A percentile compares a stretch with the other conserved stretches of the same genome.
Evolutionary conservation across 2,888 invertebrate species (phyloP).

Genomic region (Orthonevra nobilis): DNA sequence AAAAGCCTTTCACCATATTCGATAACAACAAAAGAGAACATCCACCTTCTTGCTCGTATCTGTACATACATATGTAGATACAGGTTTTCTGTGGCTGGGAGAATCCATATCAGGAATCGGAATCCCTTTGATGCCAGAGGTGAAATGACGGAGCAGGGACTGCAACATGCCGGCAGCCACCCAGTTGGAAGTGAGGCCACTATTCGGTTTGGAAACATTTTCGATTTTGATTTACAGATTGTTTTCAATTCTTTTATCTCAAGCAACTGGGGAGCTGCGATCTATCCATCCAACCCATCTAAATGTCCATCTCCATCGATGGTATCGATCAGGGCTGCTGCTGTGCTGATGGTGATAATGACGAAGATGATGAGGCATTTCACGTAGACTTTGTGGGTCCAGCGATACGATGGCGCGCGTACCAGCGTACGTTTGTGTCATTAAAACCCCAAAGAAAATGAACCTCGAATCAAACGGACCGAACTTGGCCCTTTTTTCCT

Average conservation of each 20-base stretch:
- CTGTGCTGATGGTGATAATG: conserved; percentile 31
- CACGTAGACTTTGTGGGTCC: conserved; percentile 26
- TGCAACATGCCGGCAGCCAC: conserved; percentile 26
- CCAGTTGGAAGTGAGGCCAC: conserved; percentile 51
- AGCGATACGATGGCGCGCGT: conserved; percentile 4
- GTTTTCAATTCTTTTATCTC: conserved; percentile 50
- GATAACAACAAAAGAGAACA: conserved; percentile 45
- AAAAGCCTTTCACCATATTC: conserved; percentile 58
- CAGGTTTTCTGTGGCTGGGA: conserved; percentile 51
- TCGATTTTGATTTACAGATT: conserved; percentile 53
- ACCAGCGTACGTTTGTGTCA: conserved; percentile 32
- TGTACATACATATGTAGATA: too few species aligned
- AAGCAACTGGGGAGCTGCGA: conserved; percentile 40
- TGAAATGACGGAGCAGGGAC: not conserved
- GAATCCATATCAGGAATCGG: conserved; percentile 50
- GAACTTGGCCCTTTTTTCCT: not conserved
- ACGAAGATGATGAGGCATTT: conserved; percentile 63
- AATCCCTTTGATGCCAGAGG: conserved; percentile 57
- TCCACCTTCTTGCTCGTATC: too few species aligned
- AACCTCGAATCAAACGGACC: conserved; percentile 43
- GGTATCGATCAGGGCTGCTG: conserved; percentile 26
- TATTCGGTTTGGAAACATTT: conserved; percentile 45
- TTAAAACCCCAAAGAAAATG: conserved; percentile 25
- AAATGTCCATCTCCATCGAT: conserved; percentile 39
- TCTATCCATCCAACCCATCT: conserved; percentile 44